Base-by-base conservation (phyloP, 2,797 vertebrate genomes). In the Rhabdophis nuchalis region DNA sequence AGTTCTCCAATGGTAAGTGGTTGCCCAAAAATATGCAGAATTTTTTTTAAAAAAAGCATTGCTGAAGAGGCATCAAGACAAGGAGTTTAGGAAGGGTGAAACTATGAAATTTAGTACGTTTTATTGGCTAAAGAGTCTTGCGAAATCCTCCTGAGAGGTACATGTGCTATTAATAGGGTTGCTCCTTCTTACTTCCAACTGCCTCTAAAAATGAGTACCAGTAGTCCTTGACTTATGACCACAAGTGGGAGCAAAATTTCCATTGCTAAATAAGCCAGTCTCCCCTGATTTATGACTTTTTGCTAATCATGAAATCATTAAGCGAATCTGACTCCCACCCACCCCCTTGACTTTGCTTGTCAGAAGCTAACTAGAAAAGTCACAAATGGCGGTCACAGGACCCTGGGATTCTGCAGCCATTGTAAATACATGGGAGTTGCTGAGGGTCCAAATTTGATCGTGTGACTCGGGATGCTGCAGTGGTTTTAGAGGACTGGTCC, bases 1-100 rank as follows among this genome's bases (percentile, higher is more conserved):
- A 82, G 85, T 89, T 82, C 64, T 64, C 91, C 68, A 77, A 58
- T 18, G 94, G 97, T 97, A 89, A 97, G 90, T 77, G 1, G 18
- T 36, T 58, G 53, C 77, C 23, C 1, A 2, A 7, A 41, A 4
- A 27, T 25, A 50, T 61, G 18, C 32, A 50, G 20, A 23, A 56
- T 50, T n/a, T n/a, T n/a, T n/a, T n/a, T n/a, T n/a, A 32, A 25
- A 50, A n/a, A 52, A 29, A 7, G 7, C 52, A 12, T 16, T 68
- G 88, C 46, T 64, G 56, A 36, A 53, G 20, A 88, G 36, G 53
- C 53, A 12, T 5, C 46, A 56, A 68, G 16, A 10, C 57, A 86
- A 9, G 5, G 6, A 29, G 77, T 52, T 85, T 60, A 20, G 41
- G 8, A 57, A 13, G 27, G 61, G 32, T 50, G 12, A 60, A 53